These are phyloP conservation scores for Anas acuta DNA, from an alignment of 2,797 vertebrate species.

Conservation along the genomic window DNA sequence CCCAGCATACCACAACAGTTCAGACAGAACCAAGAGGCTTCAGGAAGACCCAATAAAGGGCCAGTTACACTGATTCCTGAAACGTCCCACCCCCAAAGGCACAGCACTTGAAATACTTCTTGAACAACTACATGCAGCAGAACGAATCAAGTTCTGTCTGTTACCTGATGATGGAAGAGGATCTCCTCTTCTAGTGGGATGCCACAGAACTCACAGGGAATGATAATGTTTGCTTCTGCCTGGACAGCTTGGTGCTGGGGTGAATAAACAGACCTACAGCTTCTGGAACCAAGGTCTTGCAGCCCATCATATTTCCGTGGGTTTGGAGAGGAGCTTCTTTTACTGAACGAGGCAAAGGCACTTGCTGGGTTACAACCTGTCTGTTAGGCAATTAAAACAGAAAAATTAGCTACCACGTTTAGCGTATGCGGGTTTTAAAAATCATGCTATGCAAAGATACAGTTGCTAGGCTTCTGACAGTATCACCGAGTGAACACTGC, in stretches of 20 bases:
- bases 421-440: not conserved
- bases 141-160: not conserved
- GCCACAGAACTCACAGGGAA: slow-evolving; percentile 97
- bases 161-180: slow-evolving; percentile 95
- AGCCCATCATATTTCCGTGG: not conserved
- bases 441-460: not conserved
- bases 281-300: slow-evolving; percentile 9
- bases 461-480: not conserved
- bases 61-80: not conserved
- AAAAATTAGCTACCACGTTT: not conserved
- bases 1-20: not conserved
- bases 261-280: slow-evolving; percentile 72
- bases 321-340: slow-evolving; percentile 79
- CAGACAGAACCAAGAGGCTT: not conserved
- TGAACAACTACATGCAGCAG: rapidly evolving
- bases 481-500: not conserved
- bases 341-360: slow-evolving; percentile 88
- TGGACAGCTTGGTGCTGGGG: slow-evolving; percentile 77
- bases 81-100: not conserved
- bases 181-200: slow-evolving; percentile 90
- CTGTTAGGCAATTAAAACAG: slow-evolving; percentile 68
- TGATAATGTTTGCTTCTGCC: slow-evolving; percentile 81
- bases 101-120: not conserved
- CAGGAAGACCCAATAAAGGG: not conserved
- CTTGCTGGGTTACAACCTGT: slow-evolving; percentile 91